Evolutionary conservation across 2,797 vertebrate genomes (phyloP).

Genomic region (Lemur catta): DNA sequence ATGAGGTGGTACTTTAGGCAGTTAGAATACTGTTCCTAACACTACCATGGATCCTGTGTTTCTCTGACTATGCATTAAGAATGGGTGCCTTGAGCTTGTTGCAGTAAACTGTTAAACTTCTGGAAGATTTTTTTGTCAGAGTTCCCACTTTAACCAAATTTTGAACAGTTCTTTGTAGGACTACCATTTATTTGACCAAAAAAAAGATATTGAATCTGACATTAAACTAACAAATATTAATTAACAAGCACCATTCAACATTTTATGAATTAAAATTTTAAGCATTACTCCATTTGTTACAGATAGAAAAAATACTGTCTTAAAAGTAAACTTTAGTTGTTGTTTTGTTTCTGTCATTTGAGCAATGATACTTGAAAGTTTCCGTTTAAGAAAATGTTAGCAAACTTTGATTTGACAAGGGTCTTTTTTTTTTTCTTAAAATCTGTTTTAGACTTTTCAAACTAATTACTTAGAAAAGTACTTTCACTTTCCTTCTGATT

Average conservation of each 20-base stretch:
- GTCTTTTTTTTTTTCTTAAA: background rate
- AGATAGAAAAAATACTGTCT: background rate
- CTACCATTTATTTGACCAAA: background rate
- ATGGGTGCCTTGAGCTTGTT: background rate
- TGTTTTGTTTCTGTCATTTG: background rate
- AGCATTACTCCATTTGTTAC: background rate
- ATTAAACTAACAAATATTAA: background rate
- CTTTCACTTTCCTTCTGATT: background rate
- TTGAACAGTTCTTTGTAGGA: background rate
- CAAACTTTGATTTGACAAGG: background rate
- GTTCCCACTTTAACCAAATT: background rate
- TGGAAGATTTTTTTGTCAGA: background rate
- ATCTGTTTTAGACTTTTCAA: background rate
- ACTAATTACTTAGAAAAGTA: background rate
- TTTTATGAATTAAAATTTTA: background rate
- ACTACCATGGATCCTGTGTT: background rate
- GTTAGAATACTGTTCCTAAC: background rate
- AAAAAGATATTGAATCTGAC: background rate
- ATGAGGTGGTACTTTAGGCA: background rate
- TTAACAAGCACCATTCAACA: background rate
- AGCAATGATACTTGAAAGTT: background rate
- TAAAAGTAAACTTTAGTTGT: background rate
- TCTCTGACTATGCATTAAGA: background rate
- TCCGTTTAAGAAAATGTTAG: background rate
- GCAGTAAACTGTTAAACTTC: background rate